phyloP scores from a whole-genome alignment of 2,888 invertebrate genomes.

The Chouioia cunea region DNA sequence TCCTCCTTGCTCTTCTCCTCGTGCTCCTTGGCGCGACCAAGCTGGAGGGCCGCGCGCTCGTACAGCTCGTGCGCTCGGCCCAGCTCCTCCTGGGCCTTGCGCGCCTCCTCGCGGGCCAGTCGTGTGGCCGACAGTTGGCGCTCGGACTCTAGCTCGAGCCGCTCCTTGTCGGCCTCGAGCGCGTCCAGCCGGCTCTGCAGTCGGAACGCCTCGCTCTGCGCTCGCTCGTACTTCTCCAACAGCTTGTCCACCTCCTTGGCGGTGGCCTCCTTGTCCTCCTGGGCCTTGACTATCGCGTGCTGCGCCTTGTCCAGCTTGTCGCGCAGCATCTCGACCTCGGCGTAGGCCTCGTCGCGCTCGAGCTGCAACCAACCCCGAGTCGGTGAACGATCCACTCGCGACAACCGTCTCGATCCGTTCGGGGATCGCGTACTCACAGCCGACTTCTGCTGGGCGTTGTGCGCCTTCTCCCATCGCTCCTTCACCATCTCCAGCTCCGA shows the following conservation, averaged over 20 bases:
- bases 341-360: conserved; percentile 87
- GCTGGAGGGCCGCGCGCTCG: conserved; percentile 86
- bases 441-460: conserved; percentile 85
- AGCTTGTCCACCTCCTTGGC: conserved; percentile 94
- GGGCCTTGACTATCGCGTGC: conserved; percentile 83
- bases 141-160: conserved; percentile 87
- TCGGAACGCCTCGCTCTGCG: conserved; percentile 90
- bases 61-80: conserved; percentile 89
- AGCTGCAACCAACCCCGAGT: conserved; percentile 72
- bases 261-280: conserved; percentile 89
- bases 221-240: conserved; percentile 92
- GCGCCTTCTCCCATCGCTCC: conserved; percentile 90
- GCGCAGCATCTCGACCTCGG: conserved; percentile 87
- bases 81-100: conserved; percentile 89
- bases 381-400: no score
- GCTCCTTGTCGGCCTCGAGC: conserved; percentile 88
- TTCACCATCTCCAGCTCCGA: conserved; percentile 89
- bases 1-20: conserved; percentile 93
- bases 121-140: conserved; percentile 83
- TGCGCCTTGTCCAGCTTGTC: conserved; percentile 92
- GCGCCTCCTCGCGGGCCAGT: conserved; percentile 84
- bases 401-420: no score
- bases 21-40: conserved; percentile 87
- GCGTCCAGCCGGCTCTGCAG: conserved; percentile 90
- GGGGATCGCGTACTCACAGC: conserved; percentile 79